phyloP scores from a whole-genome alignment of 2,797 vertebrate species.

The Pangasius larnaudii region DNA sequence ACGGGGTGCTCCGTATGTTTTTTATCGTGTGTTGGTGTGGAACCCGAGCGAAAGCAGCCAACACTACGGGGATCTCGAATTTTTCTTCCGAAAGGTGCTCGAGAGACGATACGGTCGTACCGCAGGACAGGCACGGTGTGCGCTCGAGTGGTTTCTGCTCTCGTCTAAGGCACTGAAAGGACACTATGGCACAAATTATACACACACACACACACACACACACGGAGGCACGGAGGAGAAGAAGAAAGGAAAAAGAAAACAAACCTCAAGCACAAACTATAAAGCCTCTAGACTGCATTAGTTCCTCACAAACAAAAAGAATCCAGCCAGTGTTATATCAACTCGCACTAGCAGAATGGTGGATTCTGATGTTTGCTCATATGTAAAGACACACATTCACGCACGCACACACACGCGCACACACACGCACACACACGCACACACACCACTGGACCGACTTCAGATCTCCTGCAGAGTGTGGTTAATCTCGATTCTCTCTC shows the following conservation, averaged over 20 bases:
- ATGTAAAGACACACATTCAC: slow-evolving; percentile 17
- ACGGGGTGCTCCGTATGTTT: slow-evolving; percentile 30
- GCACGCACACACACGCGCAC: not conserved
- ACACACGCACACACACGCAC: not conserved
- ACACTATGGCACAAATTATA: slow-evolving; percentile 76
- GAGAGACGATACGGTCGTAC: slow-evolving; percentile 78
- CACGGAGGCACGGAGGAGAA: slow-evolving; percentile 3
- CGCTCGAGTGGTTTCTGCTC: slow-evolving; percentile 70
- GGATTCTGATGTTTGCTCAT: not conserved
- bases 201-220: slow-evolving; percentile 19
- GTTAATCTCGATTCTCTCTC: slow-evolving; percentile 87
- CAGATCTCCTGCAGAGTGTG: slow-evolving; percentile 91
- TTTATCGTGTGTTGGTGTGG: not conserved
- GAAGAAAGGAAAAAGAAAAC: not conserved
- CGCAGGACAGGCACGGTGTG: slow-evolving; percentile 79
- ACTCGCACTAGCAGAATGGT: not conserved
- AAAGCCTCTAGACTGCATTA: slow-evolving; percentile 24
- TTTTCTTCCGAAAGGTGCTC: not conserved
- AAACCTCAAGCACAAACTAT: slow-evolving; percentile 13
- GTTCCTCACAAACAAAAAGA: slow-evolving; percentile 9
- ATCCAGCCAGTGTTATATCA: slow-evolving; percentile 21
- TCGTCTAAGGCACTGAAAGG: slow-evolving; percentile 83
- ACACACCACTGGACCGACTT: slow-evolving; percentile 38
- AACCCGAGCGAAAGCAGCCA: too few species aligned
- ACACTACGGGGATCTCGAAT: not conserved